Evolutionary conservation across 1,140 invertebrate species (phyloP).

Genomic region (Rhyzopertha dominica): DNA sequence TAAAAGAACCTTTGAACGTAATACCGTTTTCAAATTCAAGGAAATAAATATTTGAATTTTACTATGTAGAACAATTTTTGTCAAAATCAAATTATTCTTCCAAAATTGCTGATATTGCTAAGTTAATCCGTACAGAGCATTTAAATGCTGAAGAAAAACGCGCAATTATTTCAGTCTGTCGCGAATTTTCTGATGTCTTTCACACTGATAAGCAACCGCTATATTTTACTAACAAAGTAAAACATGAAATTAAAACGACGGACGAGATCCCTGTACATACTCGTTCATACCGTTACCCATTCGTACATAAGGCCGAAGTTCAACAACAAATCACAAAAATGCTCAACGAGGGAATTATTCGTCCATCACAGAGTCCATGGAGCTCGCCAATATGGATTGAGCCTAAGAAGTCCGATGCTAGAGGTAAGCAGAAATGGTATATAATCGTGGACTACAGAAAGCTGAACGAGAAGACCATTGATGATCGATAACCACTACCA

Average conservation of each 20-base stretch:
- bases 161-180: constrained; percentile 20
- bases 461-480: constrained; percentile 40
- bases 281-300: constrained; percentile 39
- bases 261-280: constrained; percentile 32
- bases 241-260: constrained; percentile 35
- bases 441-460: constrained; percentile 41
- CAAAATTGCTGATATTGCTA: too few relatives aligned
- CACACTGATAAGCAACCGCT: constrained; percentile 17
- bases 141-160: constrained; percentile 25
- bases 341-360: constrained; percentile 31
- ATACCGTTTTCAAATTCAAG: neutral
- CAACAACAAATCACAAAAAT: constrained; percentile 35
- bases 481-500: constrained; percentile 48
- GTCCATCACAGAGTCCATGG: constrained; percentile 41
- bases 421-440: constrained; percentile 33
- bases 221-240: constrained; percentile 21
- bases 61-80: neutral
- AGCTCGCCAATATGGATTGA: constrained; percentile 39
- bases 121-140: constrained; percentile 22
- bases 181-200: constrained; percentile 26
- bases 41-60: constrained; percentile 4
- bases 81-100: too few relatives aligned
- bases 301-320: constrained; percentile 36
- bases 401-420: constrained; percentile 27
- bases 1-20: constrained; percentile 4